Base-by-base conservation (phyloP, 2,113 vertebrate species). In the Engystomops pustulosus region DNA sequence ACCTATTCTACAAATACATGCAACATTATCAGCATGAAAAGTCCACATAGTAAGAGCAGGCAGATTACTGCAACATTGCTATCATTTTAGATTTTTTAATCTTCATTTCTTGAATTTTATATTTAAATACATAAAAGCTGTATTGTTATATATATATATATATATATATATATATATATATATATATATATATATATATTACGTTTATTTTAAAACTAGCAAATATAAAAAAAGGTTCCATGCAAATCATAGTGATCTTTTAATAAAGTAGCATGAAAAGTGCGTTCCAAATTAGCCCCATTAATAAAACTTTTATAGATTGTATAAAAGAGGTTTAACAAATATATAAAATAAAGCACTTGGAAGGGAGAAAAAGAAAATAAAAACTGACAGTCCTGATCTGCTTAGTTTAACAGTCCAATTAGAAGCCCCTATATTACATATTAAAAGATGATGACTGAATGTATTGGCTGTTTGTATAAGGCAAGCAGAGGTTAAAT, bases 401-500 rank as follows among this genome's bases (percentile, higher is more conserved):
- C 75, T 27, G 51, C 20, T 27, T 38, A 23, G 36, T 23, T 18
- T 8, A 5, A n/a, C 34, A 23, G 20, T 20, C 12, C 18, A n/a
- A 36, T 55, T n/a, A 7, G 10, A 11, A 38, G 11, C 58, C 25
- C 1, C 51, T 17, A 18, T 76, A 38, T n/a, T 68, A 36, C 34
- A 4, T 36, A 10, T 32, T 68, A n/a, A 51, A 36, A 51, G 14
- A 8, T 8, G 89, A 84, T 91, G 90, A 87, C 88, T 38, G 84
- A 86, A 30, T 87, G 87, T 86, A 80, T 87, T 93, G 91, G 38
- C 38, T 41, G 38, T 41, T 5, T 92, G 92, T 90, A 90, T 8
- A 82, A 88, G 86, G 82, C 67, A 87, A 85, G 58, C 32, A 78
- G 68, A 89, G 91, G 91, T 92, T 91, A 90, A 87, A 89, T 91